Evolutionary conservation across 2,797 vertebrate species (phyloP), one percentile per base, ranked within the genome.

Genomic region (Huso huso): DNA sequence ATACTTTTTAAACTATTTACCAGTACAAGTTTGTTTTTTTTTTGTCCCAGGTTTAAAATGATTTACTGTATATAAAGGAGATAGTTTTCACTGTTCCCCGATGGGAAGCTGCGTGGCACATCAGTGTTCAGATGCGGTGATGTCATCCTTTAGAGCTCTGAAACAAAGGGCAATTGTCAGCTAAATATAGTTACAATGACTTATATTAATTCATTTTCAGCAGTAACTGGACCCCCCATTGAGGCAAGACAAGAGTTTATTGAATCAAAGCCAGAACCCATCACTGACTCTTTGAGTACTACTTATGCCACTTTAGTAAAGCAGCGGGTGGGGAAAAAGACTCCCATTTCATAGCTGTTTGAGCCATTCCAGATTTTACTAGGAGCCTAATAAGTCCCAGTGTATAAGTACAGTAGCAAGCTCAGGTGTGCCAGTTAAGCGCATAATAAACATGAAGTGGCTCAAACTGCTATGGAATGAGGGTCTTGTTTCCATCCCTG

Each of bases 161-260:
- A 71, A 70, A 78, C 73, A 78, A 71, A 73, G 69, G 71, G 48
- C 58, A 53, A 67, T 72, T 77, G 77, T 76, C 70, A 68, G 65
- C 58, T 57, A 13, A 65, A 52, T 70, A 71, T 64, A 62, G 66
- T 66, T 68, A 60, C 50, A 66, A 68, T 74, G 72, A 58, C 55
- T 58, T 58, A 69, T 68, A 70, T 61, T 59, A 63, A 70, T 64
- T 68, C 53, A 66, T 69, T 55, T 57, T 50, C 63, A 58, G 15
- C 51, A 63, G 70, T 70, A 68, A 66, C 62, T 51, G 53, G 61
- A 71, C 70, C 73, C 72, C 12, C 68, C 72, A 68, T 8, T 3
- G 68, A 69, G 68, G 63, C 68, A 51, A 66, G 55, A 37, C 68
- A 67, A 62, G 23, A 37, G 23, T 37, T 37, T 37, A 37, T 37